Conservation (phyloP, 2,888 invertebrate species). For the Drosophila putrida region DNA sequence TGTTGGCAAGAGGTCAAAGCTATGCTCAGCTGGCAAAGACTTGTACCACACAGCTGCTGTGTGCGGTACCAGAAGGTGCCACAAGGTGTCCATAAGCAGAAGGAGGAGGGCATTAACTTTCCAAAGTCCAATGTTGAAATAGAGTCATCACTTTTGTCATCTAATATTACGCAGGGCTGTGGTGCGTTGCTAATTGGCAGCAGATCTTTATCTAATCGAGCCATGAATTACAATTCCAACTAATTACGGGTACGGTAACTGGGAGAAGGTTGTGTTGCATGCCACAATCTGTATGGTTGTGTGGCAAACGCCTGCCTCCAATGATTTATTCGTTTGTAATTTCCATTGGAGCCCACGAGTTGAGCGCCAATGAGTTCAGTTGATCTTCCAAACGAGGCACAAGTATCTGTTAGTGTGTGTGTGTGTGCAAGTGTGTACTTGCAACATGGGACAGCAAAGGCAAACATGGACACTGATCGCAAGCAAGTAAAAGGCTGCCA, state of each 20-base stretch:
- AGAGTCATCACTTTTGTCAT: conserved; percentile 66
- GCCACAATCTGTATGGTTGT: conserved; percentile 13
- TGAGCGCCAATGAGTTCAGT: conserved; percentile 65
- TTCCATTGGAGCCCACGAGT: conserved; percentile 77
- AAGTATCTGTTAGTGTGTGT: conserved; percentile 18
- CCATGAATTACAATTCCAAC: conserved; percentile 82
- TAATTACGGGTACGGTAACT: conserved; percentile 68
- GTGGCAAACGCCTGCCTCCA: conserved; percentile 40
- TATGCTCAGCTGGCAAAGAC: conserved; percentile 16
- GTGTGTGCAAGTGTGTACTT: conserved; percentile 43
- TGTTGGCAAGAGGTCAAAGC: conserved; percentile 46
- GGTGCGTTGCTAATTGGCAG: conserved; percentile 79
- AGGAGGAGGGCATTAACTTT: not conserved
- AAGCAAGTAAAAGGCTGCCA: conserved; percentile 31
- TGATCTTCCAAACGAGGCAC: conserved; percentile 35
- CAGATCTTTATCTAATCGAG: conserved; percentile 80
- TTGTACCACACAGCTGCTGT: conserved; percentile 9
- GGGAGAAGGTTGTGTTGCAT: conserved; percentile 26
- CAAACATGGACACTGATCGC: conserved; percentile 60
- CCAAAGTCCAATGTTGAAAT: conserved; percentile 30
- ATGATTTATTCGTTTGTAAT: conserved; percentile 80
- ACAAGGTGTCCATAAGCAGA: not conserved
- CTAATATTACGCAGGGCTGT: conserved; percentile 71
- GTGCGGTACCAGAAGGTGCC: not conserved
- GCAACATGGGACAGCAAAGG: conserved; percentile 77